phyloP scores from a whole-genome alignment of 2,113 vertebrate genomes.

The Edolisoma coerulescens region DNA sequence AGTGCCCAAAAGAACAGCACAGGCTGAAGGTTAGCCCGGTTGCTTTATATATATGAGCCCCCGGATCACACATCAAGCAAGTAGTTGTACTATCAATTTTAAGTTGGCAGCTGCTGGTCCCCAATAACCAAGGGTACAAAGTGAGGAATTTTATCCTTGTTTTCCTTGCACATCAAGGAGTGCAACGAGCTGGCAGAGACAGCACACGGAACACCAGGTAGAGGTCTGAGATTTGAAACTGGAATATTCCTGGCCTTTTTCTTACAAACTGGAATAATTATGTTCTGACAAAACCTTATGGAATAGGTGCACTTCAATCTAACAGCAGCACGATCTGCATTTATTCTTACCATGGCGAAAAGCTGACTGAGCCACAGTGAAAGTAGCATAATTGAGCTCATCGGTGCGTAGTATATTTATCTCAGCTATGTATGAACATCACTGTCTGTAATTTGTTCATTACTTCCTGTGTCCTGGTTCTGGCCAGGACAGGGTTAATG shows the following conservation, averaged over 20 bases:
- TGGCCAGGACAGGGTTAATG: not conserved
- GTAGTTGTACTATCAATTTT: not conserved
- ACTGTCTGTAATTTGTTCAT: not conserved
- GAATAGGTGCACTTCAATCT: not conserved
- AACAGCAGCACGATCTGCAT: not conserved
- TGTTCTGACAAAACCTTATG: not conserved
- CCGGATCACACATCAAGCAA: not conserved
- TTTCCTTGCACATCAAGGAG: not conserved
- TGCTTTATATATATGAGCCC: rapidly evolving
- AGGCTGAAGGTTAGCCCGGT: no score
- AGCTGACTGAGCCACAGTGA: not conserved
- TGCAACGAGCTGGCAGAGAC: not conserved
- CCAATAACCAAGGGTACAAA: not conserved
- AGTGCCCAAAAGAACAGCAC: not conserved
- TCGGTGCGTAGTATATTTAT: not conserved
- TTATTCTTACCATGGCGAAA: not conserved
- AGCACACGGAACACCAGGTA: not conserved
- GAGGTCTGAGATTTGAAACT: not conserved
- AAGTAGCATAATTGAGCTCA: not conserved
- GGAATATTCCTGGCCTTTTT: not conserved
- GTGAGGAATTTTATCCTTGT: not conserved
- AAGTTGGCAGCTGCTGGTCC: not conserved
- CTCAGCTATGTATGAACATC: not conserved
- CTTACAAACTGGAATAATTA: not conserved
- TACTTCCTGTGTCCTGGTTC: not conserved